These are phyloP conservation scores for Graphium colonna DNA, from an alignment of 2,888 invertebrate genomes.

Conservation along the genomic window DNA sequence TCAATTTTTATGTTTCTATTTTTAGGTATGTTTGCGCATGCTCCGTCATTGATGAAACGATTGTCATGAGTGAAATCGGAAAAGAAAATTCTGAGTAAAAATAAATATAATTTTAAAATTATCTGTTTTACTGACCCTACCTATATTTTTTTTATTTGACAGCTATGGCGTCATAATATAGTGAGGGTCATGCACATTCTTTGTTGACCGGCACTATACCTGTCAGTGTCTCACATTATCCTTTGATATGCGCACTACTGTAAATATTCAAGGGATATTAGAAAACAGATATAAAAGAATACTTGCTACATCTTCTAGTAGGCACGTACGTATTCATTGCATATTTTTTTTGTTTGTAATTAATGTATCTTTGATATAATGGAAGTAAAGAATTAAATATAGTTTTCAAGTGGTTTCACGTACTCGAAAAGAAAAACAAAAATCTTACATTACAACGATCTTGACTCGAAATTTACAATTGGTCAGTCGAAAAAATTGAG, in stretches of 20 bases:
- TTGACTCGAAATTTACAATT: conserved; percentile 57
- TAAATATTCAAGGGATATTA: conserved; percentile 10
- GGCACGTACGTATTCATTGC: not conserved
- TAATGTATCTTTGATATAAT: conserved; percentile 2
- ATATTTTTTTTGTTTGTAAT: not conserved
- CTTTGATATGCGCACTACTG: conserved; percentile 13
- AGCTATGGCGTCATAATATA: no score
- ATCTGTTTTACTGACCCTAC: no score
- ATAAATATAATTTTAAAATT: no score
- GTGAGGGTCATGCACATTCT: no score
- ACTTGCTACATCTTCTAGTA: not conserved
- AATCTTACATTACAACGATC: conserved; percentile 41
- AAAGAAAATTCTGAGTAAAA: no score
- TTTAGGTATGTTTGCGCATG: no score
- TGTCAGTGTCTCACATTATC: not conserved
- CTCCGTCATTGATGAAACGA: no score
- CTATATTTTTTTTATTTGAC: no score
- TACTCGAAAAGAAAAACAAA: conserved; percentile 32
- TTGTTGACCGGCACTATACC: no score
- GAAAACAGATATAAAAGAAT: conserved; percentile 5
- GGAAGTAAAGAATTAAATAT: conserved; percentile 1
- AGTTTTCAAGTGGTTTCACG: conserved; percentile 4
- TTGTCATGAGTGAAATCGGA: no score
- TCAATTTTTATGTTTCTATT: no score
- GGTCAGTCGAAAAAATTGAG: conserved; percentile 79